Conservation (phyloP, 2,113 vertebrate species). For the Lepus americanus region DNA sequence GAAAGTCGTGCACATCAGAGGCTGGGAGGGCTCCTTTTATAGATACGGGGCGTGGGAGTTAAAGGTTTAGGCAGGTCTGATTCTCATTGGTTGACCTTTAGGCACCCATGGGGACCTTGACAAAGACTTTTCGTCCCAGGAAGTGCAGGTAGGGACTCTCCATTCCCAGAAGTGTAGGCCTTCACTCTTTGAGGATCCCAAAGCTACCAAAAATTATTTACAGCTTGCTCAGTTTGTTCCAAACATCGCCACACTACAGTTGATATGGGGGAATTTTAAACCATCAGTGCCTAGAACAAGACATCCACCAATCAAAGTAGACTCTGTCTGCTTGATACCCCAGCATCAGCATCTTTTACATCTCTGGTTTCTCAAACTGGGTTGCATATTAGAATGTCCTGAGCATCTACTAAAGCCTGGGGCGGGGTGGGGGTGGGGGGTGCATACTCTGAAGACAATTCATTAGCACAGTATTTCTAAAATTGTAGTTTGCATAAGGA, state of each 20-base stretch:
- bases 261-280: neutral
- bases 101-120: too few relatives aligned
- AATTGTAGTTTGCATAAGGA: fast-evolving
- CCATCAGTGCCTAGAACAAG: neutral
- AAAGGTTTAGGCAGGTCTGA: too few relatives aligned
- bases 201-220: too few relatives aligned
- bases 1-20: too few relatives aligned
- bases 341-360: neutral
- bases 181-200: too few relatives aligned
- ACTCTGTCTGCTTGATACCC: neutral
- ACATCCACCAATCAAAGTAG: neutral
- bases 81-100: too few relatives aligned
- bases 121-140: too few relatives aligned
- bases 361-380: neutral
- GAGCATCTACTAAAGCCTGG: neutral
- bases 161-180: too few relatives aligned
- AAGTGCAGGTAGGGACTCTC: too few relatives aligned
- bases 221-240: neutral
- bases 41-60: too few relatives aligned
- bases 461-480: neutral
- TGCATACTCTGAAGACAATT: neutral
- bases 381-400: neutral
- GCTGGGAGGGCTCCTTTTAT: too few relatives aligned
- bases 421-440: too few relatives aligned
- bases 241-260: neutral